Base-by-base conservation (phyloP, 1,140 invertebrate genomes). In the Pachyrhynchus sulphureomaculatus region DNA sequence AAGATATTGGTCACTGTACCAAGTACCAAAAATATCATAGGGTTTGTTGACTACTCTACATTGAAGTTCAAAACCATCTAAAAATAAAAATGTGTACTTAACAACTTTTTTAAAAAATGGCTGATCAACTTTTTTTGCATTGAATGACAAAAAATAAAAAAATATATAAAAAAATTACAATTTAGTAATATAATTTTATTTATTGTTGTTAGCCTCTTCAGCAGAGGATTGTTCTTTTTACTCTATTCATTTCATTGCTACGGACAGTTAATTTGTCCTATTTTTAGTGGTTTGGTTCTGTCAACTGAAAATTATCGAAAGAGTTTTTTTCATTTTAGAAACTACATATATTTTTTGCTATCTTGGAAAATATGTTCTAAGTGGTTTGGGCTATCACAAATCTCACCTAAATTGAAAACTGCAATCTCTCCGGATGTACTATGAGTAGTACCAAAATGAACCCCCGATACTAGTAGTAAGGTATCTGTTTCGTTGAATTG, bases 11-110 rank as follows among this genome's bases (percentile, higher is more conserved):
- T 93, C 90, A 72, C 88, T 91, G 69, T 91, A 93, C 92, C 92
- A 95, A 33, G 90, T 89, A 13, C 92, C 92, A 79, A 93, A 93
- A 65, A 93, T 89, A 76, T 94, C 91, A 71, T 92, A 93, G 0
- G 92, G 92, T 64, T 92, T 91, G 78, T 93, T 94, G 18, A 86
- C 81, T 4, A 93, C 87, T 51, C 91, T 80, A 69, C 91, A 92
- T 70, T 92, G 88, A 9, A 93, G 78, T 67, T 86, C 76, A 71
- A 91, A 92, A 13, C 82, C 81, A 74, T 82, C 86, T 85, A 49
- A 48, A 67, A 65, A 58, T 44, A 32, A 20, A 33, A 13, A 47
- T 29, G 2, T n/a, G 5, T 21, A 4, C 20, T 26, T 26, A 8
- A 13, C 15, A 23, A n/a, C 12, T 20, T n/a, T 6, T 26, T 26